phyloP scores from a whole-genome alignment of 2,797 vertebrate species.

The Hydrolagus colliei region DNA sequence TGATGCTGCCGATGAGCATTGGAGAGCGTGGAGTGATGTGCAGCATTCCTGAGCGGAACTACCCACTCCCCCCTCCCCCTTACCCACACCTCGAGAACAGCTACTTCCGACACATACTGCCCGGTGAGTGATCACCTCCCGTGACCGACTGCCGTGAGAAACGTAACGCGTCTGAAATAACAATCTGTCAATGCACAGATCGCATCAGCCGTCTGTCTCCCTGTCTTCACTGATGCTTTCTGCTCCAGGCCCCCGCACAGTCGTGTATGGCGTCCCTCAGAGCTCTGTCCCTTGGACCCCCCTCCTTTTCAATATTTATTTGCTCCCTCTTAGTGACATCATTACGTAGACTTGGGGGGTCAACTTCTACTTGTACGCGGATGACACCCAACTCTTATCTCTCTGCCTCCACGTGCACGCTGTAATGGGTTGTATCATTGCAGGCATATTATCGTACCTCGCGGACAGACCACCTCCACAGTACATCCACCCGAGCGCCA shows the following conservation, averaged over 20 bases:
- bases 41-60: slow-evolving; percentile 90
- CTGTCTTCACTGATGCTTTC: neutral
- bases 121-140: slow-evolving; percentile 60
- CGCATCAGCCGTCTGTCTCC: neutral
- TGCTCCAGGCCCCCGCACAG: neutral
- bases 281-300: neutral
- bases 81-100: slow-evolving; percentile 96
- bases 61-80: slow-evolving; percentile 86
- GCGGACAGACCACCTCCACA: slow-evolving; percentile 95
- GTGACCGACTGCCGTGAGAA: neutral
- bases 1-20: slow-evolving; percentile 97
- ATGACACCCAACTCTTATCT: no score
- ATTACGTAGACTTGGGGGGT: no score
- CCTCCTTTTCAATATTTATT: neutral
- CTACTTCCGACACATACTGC: slow-evolving; percentile 95
- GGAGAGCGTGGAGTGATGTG: slow-evolving; percentile 96
- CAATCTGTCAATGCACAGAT: no score
- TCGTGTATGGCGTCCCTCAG: neutral
- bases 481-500: slow-evolving; percentile 89
- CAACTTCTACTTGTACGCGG: no score
- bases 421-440: neutral
- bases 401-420: no score
- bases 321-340: no score
- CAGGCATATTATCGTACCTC: slow-evolving; percentile 93
- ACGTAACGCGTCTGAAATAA: neutral